Evolutionary conservation across 2,888 invertebrate genomes (phyloP).

Genomic region (Cynaeus angustus): DNA sequence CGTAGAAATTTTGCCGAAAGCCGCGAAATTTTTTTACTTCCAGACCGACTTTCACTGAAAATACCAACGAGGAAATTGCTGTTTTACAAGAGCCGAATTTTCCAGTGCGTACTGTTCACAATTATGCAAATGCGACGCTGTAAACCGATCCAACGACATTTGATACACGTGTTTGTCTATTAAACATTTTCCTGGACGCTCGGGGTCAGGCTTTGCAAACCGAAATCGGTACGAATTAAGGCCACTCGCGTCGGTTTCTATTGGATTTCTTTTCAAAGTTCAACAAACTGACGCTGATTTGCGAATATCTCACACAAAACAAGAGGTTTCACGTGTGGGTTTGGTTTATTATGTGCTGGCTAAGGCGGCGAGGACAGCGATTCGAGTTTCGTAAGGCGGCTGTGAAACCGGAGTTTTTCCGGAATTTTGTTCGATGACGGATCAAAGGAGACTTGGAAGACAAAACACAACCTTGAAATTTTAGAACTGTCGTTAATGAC

Average conservation of each 20-base stretch:
- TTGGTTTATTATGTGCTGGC: conserved; percentile 25
- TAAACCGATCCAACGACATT: conserved; percentile 32
- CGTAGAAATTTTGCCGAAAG: conserved; percentile 66
- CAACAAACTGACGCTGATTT: conserved; percentile 28
- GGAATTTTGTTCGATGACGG: neutral
- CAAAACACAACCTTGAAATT: no score
- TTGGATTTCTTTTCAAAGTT: conserved; percentile 39
- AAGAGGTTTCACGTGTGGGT: conserved; percentile 38
- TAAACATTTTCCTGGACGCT: conserved; percentile 40
- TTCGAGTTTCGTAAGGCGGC: conserved; percentile 25
- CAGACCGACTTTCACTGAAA: conserved; percentile 56
- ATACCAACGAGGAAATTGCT: conserved; percentile 50
- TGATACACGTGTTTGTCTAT: conserved; percentile 38
- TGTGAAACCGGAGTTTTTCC: conserved; percentile 15
- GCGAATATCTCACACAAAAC: conserved; percentile 28
- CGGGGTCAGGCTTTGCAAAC: conserved; percentile 36
- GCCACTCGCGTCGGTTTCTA: conserved; percentile 29
- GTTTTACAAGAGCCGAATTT: neutral
- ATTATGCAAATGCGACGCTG: conserved; percentile 36
- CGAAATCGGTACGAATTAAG: conserved; percentile 41
- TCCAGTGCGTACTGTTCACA: neutral
- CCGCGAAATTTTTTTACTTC: conserved; percentile 42
- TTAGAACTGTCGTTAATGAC: no score
- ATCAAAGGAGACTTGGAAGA: neutral
- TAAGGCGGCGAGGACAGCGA: conserved; percentile 36